phyloP scores from a whole-genome alignment of 2,797 vertebrate genomes.

The Arnoldichthys spilopterus region DNA sequence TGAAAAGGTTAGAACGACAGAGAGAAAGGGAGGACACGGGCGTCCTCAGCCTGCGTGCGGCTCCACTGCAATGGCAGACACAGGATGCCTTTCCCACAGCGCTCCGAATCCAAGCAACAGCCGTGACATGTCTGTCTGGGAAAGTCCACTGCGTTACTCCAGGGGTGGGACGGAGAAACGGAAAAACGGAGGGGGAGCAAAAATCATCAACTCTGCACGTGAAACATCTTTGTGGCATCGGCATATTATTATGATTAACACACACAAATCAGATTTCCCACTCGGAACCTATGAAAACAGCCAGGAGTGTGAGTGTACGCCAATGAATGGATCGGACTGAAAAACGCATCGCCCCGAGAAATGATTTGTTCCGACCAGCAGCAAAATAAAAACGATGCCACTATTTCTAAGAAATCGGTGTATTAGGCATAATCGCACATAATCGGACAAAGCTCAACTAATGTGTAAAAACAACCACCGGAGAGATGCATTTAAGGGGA shows the following conservation, averaged over 20 bases:
- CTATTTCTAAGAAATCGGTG: background rate
- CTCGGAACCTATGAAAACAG: background rate
- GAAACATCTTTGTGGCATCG: background rate
- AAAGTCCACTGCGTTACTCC: constrained; percentile 75
- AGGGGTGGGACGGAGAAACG: constrained; percentile 65
- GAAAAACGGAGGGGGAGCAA: constrained; percentile 39
- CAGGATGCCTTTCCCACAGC: constrained; percentile 72
- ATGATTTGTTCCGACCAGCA: constrained; percentile 6
- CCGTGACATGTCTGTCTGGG: constrained; percentile 81
- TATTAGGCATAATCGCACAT: background rate
- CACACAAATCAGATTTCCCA: background rate
- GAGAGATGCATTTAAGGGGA: background rate
- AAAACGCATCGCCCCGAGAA: background rate
- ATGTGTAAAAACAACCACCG: background rate
- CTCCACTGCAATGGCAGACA: constrained; percentile 81
- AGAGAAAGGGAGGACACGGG: constrained; percentile 50
- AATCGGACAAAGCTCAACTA: background rate
- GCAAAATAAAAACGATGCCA: background rate
- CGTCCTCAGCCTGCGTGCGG: constrained; percentile 72
- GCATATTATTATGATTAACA: background rate
- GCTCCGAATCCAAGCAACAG: constrained; percentile 73
- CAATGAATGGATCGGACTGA: background rate
- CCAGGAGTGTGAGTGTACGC: background rate
- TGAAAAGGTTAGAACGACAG: background rate
- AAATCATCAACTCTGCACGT: background rate